Percentiles rank a stretch among this genome's conserved stretches.
phyloP scores from a whole-genome alignment of 2,888 invertebrate genomes.

The Mythimna lalbum region DNA sequence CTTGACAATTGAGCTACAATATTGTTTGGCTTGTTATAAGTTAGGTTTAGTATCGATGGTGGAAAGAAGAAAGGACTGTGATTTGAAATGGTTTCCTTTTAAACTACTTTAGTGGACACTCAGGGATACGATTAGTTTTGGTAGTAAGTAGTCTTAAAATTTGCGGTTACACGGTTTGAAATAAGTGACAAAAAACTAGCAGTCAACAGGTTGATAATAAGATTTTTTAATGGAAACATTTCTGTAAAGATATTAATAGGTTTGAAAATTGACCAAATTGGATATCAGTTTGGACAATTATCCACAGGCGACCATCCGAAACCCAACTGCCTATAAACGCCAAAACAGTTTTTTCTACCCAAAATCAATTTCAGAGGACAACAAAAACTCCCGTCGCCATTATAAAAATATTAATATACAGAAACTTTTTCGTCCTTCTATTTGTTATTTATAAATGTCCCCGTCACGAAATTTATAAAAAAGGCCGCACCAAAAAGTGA shows the following conservation, averaged over 20 bases:
- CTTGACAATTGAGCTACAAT: conserved; percentile 79
- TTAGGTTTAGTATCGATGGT: conserved; percentile 61
- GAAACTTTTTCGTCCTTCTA: conserved; percentile 76
- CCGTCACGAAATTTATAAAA: conserved; percentile 81
- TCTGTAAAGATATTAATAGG: not conserved
- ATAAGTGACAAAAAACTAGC: not conserved
- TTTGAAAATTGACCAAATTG: conserved; percentile 21
- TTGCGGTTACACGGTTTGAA: not conserved
- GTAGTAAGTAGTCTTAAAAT: not conserved
- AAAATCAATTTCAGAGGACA: conserved; percentile 66
- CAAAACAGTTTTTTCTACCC: conserved; percentile 47
- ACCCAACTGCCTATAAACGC: conserved; percentile 39
- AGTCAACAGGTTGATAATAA: not conserved
- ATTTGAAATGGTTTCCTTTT: conserved; percentile 54
- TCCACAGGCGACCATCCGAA: conserved; percentile 18
- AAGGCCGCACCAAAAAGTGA: conserved; percentile 81
- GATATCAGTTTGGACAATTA: conserved; percentile 1
- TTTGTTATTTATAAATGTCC: conserved; percentile 88
- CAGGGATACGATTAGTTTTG: not conserved
- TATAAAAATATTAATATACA: conserved; percentile 80
- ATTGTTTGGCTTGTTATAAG: conserved; percentile 71
- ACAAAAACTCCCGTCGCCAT: conserved; percentile 69
- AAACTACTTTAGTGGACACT: not conserved
- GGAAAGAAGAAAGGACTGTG: conserved; percentile 29
- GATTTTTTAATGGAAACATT: not conserved